phyloP scores from a whole-genome alignment of 1,140 invertebrate species.

The Sycophaga agraensis region DNA sequence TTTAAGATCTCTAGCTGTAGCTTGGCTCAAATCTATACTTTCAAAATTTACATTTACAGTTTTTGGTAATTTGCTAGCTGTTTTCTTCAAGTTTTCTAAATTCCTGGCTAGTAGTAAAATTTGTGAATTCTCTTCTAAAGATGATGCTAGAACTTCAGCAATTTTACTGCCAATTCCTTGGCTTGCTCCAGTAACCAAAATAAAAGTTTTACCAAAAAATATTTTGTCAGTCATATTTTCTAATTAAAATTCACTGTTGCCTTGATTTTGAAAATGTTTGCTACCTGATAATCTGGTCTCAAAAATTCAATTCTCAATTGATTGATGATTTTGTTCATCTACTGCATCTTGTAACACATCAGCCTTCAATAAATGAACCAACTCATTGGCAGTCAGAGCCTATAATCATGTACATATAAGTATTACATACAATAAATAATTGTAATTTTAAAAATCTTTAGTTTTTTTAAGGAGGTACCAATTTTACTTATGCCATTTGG shows the following conservation, averaged over 20 bases:
- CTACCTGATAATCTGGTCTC: too few relatives aligned
- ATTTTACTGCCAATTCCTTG: slow-evolving; percentile 83
- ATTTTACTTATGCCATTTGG: too few relatives aligned
- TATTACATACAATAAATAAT: background rate
- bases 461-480: too few relatives aligned
- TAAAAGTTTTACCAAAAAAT: slow-evolving; percentile 59
- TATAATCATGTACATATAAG: slow-evolving; percentile 35
- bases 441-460: too few relatives aligned
- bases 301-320: slow-evolving; percentile 26
- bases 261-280: slow-evolving; percentile 6
- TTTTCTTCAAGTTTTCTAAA: slow-evolving; percentile 64
- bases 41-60: slow-evolving; percentile 57
- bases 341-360: slow-evolving; percentile 50
- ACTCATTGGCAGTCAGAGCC: slow-evolving; percentile 57
- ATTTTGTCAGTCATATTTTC: slow-evolving; percentile 32
- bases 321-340: slow-evolving; percentile 35
- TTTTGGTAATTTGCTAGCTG: slow-evolving; percentile 55
- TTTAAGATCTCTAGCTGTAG: slow-evolving; percentile 55
- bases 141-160: slow-evolving; percentile 68
- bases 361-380: slow-evolving; percentile 60
- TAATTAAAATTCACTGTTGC: slow-evolving; percentile 12
- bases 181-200: slow-evolving; percentile 82
- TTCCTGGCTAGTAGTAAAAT: slow-evolving; percentile 79
- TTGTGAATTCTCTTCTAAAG: slow-evolving; percentile 65
- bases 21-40: slow-evolving; percentile 63